Conservation (phyloP, 2,113 vertebrate species). For the Girardinichthys multiradiatus region DNA sequence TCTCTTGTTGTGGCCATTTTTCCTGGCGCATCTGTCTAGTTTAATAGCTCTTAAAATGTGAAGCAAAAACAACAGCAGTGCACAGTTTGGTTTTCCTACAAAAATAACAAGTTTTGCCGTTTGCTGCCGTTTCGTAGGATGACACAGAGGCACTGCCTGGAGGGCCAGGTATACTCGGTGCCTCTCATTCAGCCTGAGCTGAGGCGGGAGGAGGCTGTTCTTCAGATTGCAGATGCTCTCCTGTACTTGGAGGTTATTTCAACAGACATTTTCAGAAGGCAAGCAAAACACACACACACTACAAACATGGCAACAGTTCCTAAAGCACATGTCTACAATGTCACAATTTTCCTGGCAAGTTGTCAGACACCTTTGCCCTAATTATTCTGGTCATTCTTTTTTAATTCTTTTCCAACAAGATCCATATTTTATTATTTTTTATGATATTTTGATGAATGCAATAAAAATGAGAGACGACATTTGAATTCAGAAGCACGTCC, state of each 20-base stretch:
- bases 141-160: constrained; percentile 86
- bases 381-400: no score
- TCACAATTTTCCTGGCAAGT: not conserved
- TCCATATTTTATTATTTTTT: no score
- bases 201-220: constrained; percentile 91
- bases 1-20: not conserved
- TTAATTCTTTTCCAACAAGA: no score
- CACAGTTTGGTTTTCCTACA: not conserved
- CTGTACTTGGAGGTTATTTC: constrained; percentile 91
- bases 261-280: constrained; percentile 93
- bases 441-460: no score
- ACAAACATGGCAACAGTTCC: not conserved
- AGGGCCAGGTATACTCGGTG: constrained; percentile 89
- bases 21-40: not conserved
- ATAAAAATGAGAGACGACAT: no score
- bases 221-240: constrained; percentile 91
- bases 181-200: constrained; percentile 94
- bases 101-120: not conserved
- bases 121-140: constrained; percentile 67
- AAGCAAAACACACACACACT: constrained; percentile 11
- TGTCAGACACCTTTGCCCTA: not conserved
- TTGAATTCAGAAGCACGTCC: no score
- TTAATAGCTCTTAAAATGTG: not conserved
- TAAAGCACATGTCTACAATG: not conserved
- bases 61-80: not conserved